Conservation (phyloP, 2,888 invertebrate genomes). For the Eupithecia pulchellata region DNA sequence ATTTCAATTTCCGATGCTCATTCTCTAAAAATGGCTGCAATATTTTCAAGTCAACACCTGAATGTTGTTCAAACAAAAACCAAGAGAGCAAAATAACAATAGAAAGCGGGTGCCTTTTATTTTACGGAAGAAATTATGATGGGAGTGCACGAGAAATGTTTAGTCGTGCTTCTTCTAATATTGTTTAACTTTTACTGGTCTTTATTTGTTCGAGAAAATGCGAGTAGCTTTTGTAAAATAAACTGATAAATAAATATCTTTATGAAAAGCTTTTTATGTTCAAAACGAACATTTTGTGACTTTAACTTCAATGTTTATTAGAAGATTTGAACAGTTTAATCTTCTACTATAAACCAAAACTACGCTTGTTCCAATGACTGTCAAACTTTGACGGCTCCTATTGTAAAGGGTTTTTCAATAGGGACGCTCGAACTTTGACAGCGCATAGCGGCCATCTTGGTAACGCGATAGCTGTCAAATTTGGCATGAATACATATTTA, state of each 20-base stretch:
- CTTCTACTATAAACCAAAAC: background rate
- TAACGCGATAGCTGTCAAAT: too few relatives aligned
- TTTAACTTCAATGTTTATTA: background rate
- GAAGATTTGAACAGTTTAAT: too few relatives aligned
- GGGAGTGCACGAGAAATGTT: conserved; percentile 49
- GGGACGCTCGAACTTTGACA: too few relatives aligned
- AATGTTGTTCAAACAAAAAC: conserved; percentile 54
- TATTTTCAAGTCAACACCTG: conserved; percentile 68
- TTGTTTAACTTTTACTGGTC: conserved; percentile 18
- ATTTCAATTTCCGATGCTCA: conserved; percentile 52
- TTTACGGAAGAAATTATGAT: conserved; percentile 61
- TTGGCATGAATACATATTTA: too few relatives aligned
- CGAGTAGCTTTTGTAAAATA: background rate
- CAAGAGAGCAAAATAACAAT: conserved; percentile 55
- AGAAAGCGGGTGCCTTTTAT: conserved; percentile 50
- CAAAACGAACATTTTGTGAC: background rate
- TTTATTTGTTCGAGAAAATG: conserved; percentile 14
- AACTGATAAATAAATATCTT: background rate
- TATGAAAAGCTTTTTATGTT: background rate
- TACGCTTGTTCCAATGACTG: background rate
- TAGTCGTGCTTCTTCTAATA: conserved; percentile 35
- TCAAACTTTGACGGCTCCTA: background rate
- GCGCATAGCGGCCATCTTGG: too few relatives aligned
- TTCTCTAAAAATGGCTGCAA: conserved; percentile 59
- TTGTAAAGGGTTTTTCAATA: too few relatives aligned